Base-by-base conservation (phyloP, 2,113 vertebrate species). In the Toxotes chatareus region DNA sequence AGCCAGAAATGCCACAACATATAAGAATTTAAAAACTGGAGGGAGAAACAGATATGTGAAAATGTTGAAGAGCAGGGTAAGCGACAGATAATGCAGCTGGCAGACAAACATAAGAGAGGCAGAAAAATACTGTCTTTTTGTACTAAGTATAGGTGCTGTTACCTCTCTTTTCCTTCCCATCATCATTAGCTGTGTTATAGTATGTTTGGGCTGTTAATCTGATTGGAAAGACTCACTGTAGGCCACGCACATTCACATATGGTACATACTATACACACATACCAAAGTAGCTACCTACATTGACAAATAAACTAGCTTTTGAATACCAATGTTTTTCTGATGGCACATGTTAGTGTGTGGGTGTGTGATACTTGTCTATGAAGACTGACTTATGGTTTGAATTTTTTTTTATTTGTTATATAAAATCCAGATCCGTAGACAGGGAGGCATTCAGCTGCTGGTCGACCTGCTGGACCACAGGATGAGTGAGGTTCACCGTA, bases 401-500 rank as follows among this genome's bases (percentile, higher is more conserved):
- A 27, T 27, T 17, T 56, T 46, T 57, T 72, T 47, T 49, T n/a
- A 11, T 16, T 32, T 71, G 16, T 32, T 9, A 12, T 47, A 57
- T 11, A 66, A 59, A 32, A 59, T 59, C n/a, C 95, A 99, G 98
- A 99, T 99, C 91, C 96, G 98, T 79, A 95, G 97, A 92, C 98
- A 99, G 94, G 98, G 98, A 0, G 98, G 98, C 60, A 97, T 99
- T 86, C 98, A 99, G 61, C 96, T 99, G 77, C 94, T 99, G 88
- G 98, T 99, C 85, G 98, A 99, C 92, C 95, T 99, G 0, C 91
- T 99, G 92, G 98, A 99, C 75, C 98, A 99, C 94, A 95, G 98
- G 86, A 98, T 99, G 98, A 96, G 96, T 0, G 98, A 99, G 94
- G 98, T 99, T 79, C 98, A 99, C 94, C 96, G 98, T 49, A 99